Conservation (phyloP, 2,888 invertebrate genomes). For the Punctoribates punctum region DNA sequence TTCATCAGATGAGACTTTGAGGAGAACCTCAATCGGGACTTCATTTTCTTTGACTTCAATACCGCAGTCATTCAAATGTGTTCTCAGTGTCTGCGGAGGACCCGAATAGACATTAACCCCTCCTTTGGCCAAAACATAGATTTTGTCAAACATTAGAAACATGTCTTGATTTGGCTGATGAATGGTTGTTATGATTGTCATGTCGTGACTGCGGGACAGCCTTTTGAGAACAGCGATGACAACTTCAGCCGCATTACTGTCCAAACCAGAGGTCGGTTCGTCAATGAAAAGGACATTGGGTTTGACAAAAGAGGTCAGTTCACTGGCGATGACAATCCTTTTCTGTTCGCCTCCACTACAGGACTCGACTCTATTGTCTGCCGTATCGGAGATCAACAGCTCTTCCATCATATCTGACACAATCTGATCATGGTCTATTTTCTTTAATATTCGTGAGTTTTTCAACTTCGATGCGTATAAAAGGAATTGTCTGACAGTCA, state of each 20-base stretch:
- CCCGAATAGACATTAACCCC: neutral
- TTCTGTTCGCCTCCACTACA: conserved; percentile 22
- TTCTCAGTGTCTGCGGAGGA: neutral
- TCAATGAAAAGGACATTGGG: neutral
- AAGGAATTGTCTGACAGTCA: conserved; percentile 12
- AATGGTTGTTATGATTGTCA: neutral
- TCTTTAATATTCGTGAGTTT: neutral
- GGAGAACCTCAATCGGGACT: neutral
- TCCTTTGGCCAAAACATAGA: conserved; percentile 28
- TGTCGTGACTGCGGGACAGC: neutral
- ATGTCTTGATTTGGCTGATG: neutral
- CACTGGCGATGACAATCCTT: neutral
- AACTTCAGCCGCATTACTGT: conserved; percentile 9
- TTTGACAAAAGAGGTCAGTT: neutral
- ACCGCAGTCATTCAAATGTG: neutral
- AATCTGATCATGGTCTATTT: neutral
- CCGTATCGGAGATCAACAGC: no score
- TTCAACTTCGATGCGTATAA: no score
- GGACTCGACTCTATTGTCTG: neutral
- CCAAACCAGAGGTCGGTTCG: no score
- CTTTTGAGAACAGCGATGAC: neutral
- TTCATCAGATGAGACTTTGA: no score
- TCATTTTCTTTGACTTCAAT: neutral
- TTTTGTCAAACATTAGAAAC: neutral
- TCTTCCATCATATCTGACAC: neutral